phyloP scores from a whole-genome alignment of 2,888 invertebrate species.

The Trachelus troglodyta region DNA sequence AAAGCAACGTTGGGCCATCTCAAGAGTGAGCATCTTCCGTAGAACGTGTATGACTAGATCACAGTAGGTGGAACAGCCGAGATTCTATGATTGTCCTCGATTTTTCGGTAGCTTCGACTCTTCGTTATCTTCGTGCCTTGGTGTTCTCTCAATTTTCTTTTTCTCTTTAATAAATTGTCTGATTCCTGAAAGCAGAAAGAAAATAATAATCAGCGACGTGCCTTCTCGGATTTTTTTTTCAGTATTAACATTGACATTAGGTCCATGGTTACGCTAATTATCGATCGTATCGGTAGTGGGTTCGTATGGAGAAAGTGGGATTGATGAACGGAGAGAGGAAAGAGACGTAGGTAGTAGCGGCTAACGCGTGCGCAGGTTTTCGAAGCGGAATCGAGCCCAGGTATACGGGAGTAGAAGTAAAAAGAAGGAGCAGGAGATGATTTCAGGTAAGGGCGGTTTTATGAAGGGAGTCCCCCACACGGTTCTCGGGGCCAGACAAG shows the following conservation, averaged over 20 bases:
- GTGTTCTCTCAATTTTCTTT: slow-evolving; percentile 14
- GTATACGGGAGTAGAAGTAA: slow-evolving; percentile 35
- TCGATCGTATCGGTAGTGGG: background rate
- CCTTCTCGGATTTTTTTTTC: background rate
- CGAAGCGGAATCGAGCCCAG: slow-evolving; percentile 26
- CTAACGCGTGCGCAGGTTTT: background rate
- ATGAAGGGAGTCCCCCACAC: slow-evolving; percentile 38
- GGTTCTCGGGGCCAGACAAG: slow-evolving; percentile 23
- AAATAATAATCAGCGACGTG: background rate
- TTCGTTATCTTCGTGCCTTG: slow-evolving; percentile 6
- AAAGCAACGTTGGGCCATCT: slow-evolving; percentile 14
- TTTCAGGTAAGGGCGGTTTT: slow-evolving; percentile 64
- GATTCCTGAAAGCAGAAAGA: background rate
- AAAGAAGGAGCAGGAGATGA: slow-evolving; percentile 51
- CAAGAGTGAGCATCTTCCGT: background rate
- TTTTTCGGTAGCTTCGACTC: slow-evolving; percentile 24
- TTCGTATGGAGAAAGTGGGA: background rate
- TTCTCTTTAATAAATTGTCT: background rate
- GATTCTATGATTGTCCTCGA: slow-evolving; percentile 29
- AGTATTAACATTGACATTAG: background rate
- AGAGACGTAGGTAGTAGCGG: background rate
- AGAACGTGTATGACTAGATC: slow-evolving; percentile 57
- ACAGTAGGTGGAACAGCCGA: slow-evolving; percentile 55
- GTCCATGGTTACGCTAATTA: background rate
- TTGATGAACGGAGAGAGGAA: no score